Conservation (phyloP, 2,888 invertebrate genomes). For the Troglohyphantes excavatus region DNA sequence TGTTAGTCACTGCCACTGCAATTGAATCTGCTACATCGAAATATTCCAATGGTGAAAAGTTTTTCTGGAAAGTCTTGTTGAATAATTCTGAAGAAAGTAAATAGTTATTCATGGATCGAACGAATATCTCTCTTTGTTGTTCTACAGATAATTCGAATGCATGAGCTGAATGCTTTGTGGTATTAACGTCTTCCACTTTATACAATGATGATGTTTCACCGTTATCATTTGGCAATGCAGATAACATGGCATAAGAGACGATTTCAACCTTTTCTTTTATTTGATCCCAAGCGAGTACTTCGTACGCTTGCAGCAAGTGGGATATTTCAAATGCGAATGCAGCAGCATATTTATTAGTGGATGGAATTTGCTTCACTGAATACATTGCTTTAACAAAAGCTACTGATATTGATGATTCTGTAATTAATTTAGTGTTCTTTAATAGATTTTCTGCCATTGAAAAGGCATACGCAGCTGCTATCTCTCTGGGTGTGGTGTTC, state of each 20-base stretch:
- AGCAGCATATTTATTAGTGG: constrained; percentile 51
- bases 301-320: constrained; percentile 24
- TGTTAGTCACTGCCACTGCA: constrained; percentile 5
- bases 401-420: constrained; percentile 66
- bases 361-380: constrained; percentile 36
- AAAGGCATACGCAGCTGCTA: constrained; percentile 64
- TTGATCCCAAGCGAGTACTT: constrained; percentile 29
- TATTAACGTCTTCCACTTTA: background rate
- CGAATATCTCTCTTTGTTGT: background rate
- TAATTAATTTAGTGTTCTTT: constrained; percentile 35
- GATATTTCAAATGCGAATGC: constrained; percentile 66
- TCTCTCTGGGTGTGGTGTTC: constrained; percentile 42
- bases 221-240: constrained; percentile 39
- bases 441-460: constrained; percentile 60
- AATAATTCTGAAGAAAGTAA: constrained; percentile 41
- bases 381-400: constrained; percentile 62
- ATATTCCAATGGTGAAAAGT: background rate
- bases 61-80: constrained; percentile 28
- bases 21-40: constrained; percentile 31
- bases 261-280: constrained; percentile 3
- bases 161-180: background rate
- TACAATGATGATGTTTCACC: background rate
- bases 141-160: background rate
- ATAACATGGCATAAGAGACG: constrained; percentile 32
- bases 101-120: background rate